Evolutionary conservation across 2,113 vertebrate genomes (phyloP).

Genomic region (Semicossyphus pulcher): DNA sequence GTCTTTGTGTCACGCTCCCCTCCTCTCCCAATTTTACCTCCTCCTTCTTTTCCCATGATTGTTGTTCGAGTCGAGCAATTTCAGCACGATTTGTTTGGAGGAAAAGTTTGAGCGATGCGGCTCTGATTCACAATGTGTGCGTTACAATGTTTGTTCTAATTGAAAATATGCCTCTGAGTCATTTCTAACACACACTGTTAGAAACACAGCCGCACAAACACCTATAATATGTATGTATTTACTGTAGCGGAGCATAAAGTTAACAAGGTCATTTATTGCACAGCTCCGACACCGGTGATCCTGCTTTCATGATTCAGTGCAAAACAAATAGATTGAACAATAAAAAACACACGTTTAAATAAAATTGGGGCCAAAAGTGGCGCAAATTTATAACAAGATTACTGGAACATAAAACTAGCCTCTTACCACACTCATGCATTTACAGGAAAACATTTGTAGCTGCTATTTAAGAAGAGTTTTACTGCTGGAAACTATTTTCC

Average conservation of each 20-base stretch:
- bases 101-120: constrained; percentile 36
- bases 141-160: background rate
- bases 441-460: constrained; percentile 65
- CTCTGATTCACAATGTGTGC: constrained; percentile 31
- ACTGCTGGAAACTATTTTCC: constrained; percentile 58
- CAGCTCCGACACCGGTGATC: constrained; percentile 22
- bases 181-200: background rate
- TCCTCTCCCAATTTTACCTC: constrained; percentile 64
- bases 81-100: constrained; percentile 45
- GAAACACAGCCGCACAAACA: constrained; percentile 5
- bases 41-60: constrained; percentile 68
- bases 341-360: constrained; percentile 57
- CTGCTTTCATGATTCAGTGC: constrained; percentile 20
- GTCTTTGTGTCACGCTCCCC: constrained; percentile 75
- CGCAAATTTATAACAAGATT: constrained; percentile 66
- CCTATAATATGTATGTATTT: constrained; percentile 1
- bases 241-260: constrained; percentile 15
- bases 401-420: constrained; percentile 68
- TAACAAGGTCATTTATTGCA: constrained; percentile 33
- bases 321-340: constrained; percentile 72
- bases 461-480: constrained; percentile 57
- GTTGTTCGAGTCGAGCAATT: constrained; percentile 63
- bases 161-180: background rate
- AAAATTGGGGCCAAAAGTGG: constrained; percentile 59
- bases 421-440: constrained; percentile 53